Base-by-base conservation (phyloP, 2,888 invertebrate species). In the Yponomeuta malinellus region DNA sequence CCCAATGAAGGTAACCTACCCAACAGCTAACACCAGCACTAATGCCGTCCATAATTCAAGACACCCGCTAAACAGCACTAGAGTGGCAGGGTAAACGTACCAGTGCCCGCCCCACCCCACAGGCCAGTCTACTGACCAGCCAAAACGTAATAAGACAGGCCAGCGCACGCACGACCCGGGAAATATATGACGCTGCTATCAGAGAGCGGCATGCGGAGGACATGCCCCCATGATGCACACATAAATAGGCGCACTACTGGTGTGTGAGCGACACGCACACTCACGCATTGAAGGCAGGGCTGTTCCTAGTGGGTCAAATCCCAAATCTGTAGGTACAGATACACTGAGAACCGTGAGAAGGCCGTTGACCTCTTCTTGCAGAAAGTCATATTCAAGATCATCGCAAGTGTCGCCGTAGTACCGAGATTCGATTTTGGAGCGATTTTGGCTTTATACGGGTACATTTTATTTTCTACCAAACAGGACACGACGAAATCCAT, bases 141-240 rank as follows among this genome's bases (percentile, higher is more conserved):
- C 70, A 69, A 79, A 77, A 76, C 78, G 81, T 85, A 83, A 85
- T 86, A 87, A 86, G 86, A 85, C 81, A 78, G 77, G 77, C 33
- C 75, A 76, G 77, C 79, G 79, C 79, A 84, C 83, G 85, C 82
- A 85, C 78, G 73, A 59, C 79, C 75, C 83, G 83, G 63, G 81
- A 86, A 86, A 88, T 86, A 87, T 88, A 88, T 84, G 86, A 84
- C 86, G 83, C 83, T 85, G 83, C 83, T 83, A 85, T 84, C 84
- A 79, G 77, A 81, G 83, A 83, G 70, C 71, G 85, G 86, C 85
- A 81, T 87, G 85, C 79, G 76, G 81, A 79, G 83, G 81, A 81
- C 81, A 79, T 81, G 82, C 81, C 83, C 81, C 82, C 79, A 63
- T 23, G 43, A 59, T 23, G 67, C 67, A 59, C 67, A 33, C 64